phyloP scores from a whole-genome alignment of 2,888 invertebrate species.

The Pollenia labialis region DNA sequence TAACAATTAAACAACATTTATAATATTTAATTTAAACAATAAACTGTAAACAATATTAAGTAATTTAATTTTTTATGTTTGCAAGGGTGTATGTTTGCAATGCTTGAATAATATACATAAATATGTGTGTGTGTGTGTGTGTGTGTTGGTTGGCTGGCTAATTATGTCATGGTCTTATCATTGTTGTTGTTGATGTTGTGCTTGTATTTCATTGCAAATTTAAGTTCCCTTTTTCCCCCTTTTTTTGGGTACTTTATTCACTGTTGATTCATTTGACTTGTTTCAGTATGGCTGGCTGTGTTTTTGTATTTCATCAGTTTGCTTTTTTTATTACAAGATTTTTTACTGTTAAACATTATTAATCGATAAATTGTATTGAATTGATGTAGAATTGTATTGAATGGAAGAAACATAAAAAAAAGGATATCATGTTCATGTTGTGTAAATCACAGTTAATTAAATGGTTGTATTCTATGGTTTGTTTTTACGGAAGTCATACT shows the following conservation, averaged over 20 bases:
- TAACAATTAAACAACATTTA: conserved; percentile 49
- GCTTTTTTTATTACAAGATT: neutral
- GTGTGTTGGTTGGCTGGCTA: conserved; percentile 14
- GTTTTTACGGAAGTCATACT: neutral
- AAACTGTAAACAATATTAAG: conserved; percentile 36
- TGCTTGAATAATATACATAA: neutral
- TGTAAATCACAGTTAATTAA: conserved; percentile 25
- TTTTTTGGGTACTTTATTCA: neutral
- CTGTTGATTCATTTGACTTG: neutral
- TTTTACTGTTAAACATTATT: conserved; percentile 7
- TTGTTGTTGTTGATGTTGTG: conserved; percentile 8
- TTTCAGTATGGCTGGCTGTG: neutral
- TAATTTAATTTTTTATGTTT: conserved; percentile 12
- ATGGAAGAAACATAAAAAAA: no score
- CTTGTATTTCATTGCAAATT: conserved; percentile 4
- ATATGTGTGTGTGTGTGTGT: neutral
- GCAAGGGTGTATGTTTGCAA: neutral
- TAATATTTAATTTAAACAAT: conserved; percentile 43
- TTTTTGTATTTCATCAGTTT: neutral
- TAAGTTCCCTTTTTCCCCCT: neutral
- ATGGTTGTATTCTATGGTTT: neutral
- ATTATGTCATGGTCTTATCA: conserved; percentile 52
- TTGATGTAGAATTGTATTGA: neutral
- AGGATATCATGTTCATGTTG: conserved; percentile 22
- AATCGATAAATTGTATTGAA: conserved; percentile 5